phyloP scores from a whole-genome alignment of 2,797 vertebrate genomes.

The Enteromius anoplus region DNA sequence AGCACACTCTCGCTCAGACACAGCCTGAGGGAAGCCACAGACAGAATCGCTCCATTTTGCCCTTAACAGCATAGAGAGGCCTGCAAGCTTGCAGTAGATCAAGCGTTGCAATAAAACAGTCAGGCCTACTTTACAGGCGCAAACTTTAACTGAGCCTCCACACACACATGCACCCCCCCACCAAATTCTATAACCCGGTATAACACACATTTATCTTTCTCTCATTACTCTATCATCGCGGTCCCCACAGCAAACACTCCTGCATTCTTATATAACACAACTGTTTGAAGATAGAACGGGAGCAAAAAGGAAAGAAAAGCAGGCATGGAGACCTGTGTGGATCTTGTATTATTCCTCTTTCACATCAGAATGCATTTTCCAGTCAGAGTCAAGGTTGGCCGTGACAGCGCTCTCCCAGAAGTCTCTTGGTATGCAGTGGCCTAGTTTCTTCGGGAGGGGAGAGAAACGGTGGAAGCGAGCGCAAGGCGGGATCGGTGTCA shows the following conservation, averaged over 20 bases:
- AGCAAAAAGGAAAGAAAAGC: background rate
- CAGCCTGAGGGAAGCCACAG: slow-evolving; percentile 36
- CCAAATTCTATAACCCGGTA: slow-evolving; percentile 31
- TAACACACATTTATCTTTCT: slow-evolving; percentile 56
- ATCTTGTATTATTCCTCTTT: slow-evolving; percentile 29
- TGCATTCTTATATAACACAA: slow-evolving; percentile 58
- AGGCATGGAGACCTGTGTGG: background rate
- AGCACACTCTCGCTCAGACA: slow-evolving; percentile 42
- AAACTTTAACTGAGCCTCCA: slow-evolving; percentile 53
- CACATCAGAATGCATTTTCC: slow-evolving; percentile 35
- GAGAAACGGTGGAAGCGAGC: slow-evolving; percentile 48
- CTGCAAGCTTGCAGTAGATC: slow-evolving; percentile 77
- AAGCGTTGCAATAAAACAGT: slow-evolving; percentile 79
- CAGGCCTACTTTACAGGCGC: slow-evolving; percentile 52
- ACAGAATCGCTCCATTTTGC: slow-evolving; percentile 53
- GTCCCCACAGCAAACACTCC: slow-evolving; percentile 53
- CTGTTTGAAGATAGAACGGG: slow-evolving; percentile 25
- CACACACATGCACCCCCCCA: slow-evolving; percentile 30
- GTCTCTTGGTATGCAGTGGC: slow-evolving; percentile 22
- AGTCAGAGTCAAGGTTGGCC: slow-evolving; percentile 37
- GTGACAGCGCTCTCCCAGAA: slow-evolving; percentile 27
- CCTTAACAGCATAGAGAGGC: slow-evolving; percentile 74
- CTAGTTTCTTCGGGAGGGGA: slow-evolving; percentile 1
- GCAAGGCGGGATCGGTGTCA: slow-evolving; percentile 38
- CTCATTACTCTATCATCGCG: slow-evolving; percentile 57